These are phyloP conservation scores for Paracyclopina nana DNA, from an alignment of 1,140 invertebrate species.

Conservation along the genomic window DNA sequence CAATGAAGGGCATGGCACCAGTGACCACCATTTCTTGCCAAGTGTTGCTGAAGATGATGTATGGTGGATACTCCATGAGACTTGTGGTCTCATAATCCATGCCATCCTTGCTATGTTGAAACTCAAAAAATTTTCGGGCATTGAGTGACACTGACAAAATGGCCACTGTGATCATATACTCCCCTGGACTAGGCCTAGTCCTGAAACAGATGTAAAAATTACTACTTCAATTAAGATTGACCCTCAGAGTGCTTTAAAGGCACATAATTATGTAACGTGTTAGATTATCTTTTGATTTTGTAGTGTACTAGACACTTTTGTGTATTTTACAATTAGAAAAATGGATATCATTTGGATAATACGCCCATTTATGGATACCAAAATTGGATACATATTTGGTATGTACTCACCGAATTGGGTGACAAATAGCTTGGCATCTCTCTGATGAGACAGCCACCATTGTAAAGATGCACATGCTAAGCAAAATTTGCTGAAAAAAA, in stretches of 20 bases:
- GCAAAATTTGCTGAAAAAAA: constrained; percentile 10
- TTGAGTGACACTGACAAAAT: constrained; percentile 9
- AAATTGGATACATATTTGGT: background rate
- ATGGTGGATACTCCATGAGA: constrained; percentile 11
- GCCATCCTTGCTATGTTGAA: background rate
- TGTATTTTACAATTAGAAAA: background rate
- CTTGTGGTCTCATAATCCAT: constrained; percentile 6
- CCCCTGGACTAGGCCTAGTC: background rate
- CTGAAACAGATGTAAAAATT: background rate
- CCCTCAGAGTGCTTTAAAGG: no score
- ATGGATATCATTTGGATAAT: background rate
- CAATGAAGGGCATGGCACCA: background rate
- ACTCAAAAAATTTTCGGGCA: constrained; percentile 11
- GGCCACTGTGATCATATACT: constrained; percentile 2
- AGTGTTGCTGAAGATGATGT: constrained; percentile 12
- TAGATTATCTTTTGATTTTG: no score
- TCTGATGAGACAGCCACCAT: constrained; percentile 12
- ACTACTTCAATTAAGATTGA: background rate
- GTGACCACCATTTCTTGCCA: constrained; percentile 12
- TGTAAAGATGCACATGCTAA: constrained; percentile 8
- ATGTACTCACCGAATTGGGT: constrained; percentile 7
- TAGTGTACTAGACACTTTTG: no score
- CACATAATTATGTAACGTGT: no score
- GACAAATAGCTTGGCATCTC: constrained; percentile 13
- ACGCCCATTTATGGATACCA: background rate